Evolutionary conservation across 2,797 vertebrate genomes (phyloP).

Genomic region (Manis pentadactyla): DNA sequence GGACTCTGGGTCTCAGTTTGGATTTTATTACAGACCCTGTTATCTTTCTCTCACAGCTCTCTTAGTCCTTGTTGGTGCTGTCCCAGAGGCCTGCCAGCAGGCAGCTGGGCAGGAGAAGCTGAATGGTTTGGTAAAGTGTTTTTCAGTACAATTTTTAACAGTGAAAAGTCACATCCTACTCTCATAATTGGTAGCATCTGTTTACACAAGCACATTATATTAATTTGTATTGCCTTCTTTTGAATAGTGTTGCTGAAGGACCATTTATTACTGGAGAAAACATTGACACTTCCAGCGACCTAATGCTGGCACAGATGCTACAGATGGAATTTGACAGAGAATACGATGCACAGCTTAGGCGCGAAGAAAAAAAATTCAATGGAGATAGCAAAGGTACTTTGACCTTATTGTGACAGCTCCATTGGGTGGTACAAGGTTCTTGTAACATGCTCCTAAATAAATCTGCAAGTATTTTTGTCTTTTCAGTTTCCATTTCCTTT

Average conservation of each 20-base stretch:
- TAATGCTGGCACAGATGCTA: slow-evolving; percentile 97
- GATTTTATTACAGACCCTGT: neutral
- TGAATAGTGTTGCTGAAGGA: slow-evolving; percentile 86
- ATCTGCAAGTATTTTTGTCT: slow-evolving; percentile 73
- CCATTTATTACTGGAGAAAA: slow-evolving; percentile 88
- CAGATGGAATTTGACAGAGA: slow-evolving; percentile 98
- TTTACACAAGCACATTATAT: neutral
- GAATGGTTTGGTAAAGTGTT: neutral
- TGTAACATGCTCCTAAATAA: slow-evolving; percentile 4
- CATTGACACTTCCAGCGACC: slow-evolving; percentile 93
- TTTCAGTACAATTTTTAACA: slow-evolving; percentile 1
- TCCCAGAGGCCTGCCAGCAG: neutral
- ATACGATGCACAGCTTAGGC: slow-evolving; percentile 94
- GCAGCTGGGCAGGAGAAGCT: neutral
- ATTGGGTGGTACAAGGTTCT: slow-evolving; percentile 29
- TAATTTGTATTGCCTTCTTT: slow-evolving; percentile 51
- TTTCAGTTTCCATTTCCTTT: slow-evolving; percentile 97
- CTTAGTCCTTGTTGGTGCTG: neutral
- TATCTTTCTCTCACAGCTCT: neutral
- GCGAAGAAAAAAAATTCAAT: slow-evolving; percentile 97
- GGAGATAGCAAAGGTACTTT: slow-evolving; percentile 97
- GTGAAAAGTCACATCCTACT: neutral
- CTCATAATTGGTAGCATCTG: neutral
- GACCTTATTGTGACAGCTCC: neutral
- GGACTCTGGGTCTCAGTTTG: neutral